Conservation (phyloP, 1,140 invertebrate species). For the Drosophila nannoptera region DNA sequence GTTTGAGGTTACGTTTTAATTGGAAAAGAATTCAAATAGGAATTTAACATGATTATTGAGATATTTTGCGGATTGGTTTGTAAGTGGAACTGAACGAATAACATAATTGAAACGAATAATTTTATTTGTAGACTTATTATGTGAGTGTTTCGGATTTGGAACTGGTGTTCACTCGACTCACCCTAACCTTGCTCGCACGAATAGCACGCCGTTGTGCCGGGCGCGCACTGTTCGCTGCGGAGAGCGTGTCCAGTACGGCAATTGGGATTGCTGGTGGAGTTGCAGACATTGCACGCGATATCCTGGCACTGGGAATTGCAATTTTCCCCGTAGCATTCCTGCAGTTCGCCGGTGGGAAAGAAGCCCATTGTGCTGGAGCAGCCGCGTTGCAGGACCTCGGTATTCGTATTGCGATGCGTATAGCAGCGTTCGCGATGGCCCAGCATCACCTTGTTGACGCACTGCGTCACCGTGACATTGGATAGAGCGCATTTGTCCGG, state of each 20-base stretch:
- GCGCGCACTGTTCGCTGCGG: slow-evolving; percentile 37
- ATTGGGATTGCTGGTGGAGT: slow-evolving; percentile 53
- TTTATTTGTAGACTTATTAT: not conserved
- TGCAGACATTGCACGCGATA: slow-evolving; percentile 61
- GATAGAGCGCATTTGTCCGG: slow-evolving; percentile 27
- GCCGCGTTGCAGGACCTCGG: slow-evolving; percentile 59
- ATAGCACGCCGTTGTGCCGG: slow-evolving; percentile 56
- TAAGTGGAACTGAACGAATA: not conserved
- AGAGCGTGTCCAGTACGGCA: slow-evolving; percentile 49
- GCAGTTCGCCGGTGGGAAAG: slow-evolving; percentile 57
- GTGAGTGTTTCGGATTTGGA: not conserved
- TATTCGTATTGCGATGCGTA: slow-evolving; percentile 59
- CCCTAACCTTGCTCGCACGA: slow-evolving; percentile 71
- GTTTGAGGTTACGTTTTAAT: no score
- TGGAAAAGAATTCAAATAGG: no score
- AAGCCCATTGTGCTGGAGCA: slow-evolving; percentile 69
- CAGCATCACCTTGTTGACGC: slow-evolving; percentile 65
- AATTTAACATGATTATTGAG: not conserved
- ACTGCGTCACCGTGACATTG: slow-evolving; percentile 53
- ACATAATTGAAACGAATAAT: no score
- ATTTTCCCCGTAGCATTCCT: slow-evolving; percentile 62
- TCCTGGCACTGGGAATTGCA: slow-evolving; percentile 64
- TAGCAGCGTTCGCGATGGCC: slow-evolving; percentile 65
- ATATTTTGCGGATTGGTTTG: not conserved
- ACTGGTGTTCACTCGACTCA: slow-evolving; percentile 19